phyloP scores from a whole-genome alignment of 2,888 invertebrate species.

The Pachycephus smyrnensis region DNA sequence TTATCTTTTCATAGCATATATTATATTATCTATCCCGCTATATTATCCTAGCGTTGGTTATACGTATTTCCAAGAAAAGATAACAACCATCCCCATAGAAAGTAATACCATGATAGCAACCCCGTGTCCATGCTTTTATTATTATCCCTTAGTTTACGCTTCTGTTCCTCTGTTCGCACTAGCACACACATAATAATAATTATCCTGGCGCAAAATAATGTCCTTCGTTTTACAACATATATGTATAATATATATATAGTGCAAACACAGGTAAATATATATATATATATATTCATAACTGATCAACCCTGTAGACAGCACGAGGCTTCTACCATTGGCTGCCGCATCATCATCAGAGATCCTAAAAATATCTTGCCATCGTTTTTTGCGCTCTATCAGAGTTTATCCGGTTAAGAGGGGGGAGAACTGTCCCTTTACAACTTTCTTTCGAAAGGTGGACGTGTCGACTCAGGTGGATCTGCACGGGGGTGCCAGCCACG shows the following conservation, averaged over 20 bases:
- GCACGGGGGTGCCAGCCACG: constrained; percentile 69
- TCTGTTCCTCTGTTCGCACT: not conserved
- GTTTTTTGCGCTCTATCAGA: not conserved
- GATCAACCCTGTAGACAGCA: too few species aligned
- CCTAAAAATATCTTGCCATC: not conserved
- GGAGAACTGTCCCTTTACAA: not conserved
- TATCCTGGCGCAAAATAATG: not conserved
- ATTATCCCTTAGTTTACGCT: not conserved
- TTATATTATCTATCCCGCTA: not conserved
- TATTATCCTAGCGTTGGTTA: not conserved
- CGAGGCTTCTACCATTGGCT: not conserved
- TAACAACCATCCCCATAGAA: not conserved
- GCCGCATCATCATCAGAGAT: not conserved
- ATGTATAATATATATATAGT: not conserved
- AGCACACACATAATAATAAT: not conserved
- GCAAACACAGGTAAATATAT: not conserved
- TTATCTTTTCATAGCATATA: not conserved
- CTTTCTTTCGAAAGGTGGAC: constrained; percentile 56
- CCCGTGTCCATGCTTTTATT: not conserved
- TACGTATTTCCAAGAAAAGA: not conserved
- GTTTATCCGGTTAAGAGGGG: not conserved
- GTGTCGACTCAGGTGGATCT: constrained; percentile 66
- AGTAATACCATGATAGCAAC: not conserved
- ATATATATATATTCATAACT: too few species aligned
- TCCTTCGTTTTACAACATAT: not conserved